Evolutionary conservation across 2,797 vertebrate genomes (phyloP).

Genomic region (Chaenodraco wilsoni): DNA sequence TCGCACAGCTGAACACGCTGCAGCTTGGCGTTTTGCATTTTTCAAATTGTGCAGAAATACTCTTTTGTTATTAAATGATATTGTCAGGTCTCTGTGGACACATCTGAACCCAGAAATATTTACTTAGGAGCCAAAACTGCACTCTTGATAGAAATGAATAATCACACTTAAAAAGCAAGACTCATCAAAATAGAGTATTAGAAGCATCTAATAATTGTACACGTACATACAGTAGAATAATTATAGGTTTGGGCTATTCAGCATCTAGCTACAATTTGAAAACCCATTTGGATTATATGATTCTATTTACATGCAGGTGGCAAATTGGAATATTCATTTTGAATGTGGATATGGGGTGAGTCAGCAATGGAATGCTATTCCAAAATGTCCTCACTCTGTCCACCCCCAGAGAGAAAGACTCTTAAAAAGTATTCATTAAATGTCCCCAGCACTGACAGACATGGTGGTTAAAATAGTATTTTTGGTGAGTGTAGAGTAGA

Average conservation of each 20-base stretch:
- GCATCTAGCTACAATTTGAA: background rate
- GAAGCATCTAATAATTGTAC: constrained; percentile 15
- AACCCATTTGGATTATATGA: background rate
- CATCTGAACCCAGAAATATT: constrained; percentile 8
- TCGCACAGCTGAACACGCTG: background rate
- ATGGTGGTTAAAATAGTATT: constrained; percentile 41
- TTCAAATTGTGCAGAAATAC: constrained; percentile 8
- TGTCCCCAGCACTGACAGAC: constrained; percentile 40
- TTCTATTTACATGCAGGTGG: constrained; percentile 14
- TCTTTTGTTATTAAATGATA: constrained; percentile 13
- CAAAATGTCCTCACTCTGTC: constrained; percentile 55
- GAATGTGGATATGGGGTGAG: constrained; percentile 22
- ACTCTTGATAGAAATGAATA: background rate
- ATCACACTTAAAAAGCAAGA: constrained; percentile 12
- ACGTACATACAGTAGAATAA: background rate
- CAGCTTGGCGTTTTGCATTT: background rate
- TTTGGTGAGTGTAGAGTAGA: constrained; percentile 35
- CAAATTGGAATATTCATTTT: constrained; percentile 41
- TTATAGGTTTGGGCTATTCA: constrained; percentile 1
- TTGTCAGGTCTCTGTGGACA: constrained; percentile 1
- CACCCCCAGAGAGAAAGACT: constrained; percentile 36
- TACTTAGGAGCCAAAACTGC: constrained; percentile 1
- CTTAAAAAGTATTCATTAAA: constrained; percentile 57
- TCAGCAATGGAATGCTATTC: constrained; percentile 32
- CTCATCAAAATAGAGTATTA: background rate